Conservation (phyloP, 2,888 invertebrate genomes). For the Hydrotaea diabolus region DNA sequence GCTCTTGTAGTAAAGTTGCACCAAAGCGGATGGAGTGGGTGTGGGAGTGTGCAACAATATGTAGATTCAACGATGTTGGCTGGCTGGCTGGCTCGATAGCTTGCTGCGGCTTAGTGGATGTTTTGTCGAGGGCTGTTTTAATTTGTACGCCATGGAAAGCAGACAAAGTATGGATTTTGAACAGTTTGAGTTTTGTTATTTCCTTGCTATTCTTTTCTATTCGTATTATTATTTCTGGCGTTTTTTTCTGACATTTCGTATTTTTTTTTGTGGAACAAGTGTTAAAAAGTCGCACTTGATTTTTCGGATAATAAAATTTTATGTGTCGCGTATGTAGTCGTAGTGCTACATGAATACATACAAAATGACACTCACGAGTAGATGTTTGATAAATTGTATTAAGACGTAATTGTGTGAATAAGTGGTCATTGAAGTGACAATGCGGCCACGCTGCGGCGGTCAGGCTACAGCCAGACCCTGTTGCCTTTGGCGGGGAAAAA, state of each 20-base stretch:
- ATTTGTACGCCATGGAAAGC: constrained; percentile 8
- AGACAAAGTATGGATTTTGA: constrained; percentile 11
- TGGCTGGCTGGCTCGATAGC: neutral
- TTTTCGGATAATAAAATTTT: constrained; percentile 19
- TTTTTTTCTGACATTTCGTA: neutral
- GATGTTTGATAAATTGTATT: constrained; percentile 27
- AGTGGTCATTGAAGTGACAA: constrained; percentile 26
- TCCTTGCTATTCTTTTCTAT: constrained; percentile 16
- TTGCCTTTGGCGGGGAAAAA: neutral
- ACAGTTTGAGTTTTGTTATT: constrained; percentile 2
- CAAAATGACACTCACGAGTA: neutral
- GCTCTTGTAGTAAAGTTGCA: neutral
- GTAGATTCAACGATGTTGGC: no score
- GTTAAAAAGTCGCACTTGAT: constrained; percentile 32
- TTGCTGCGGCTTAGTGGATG: neutral
- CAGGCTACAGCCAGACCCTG: no score
- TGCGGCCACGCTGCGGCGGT: neutral
- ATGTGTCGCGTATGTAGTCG: neutral
- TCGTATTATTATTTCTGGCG: constrained; percentile 5
- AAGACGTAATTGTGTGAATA: constrained; percentile 34
- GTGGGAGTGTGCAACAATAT: constrained; percentile 18
- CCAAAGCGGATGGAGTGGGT: constrained; percentile 10
- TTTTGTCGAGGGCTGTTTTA: neutral
- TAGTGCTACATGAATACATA: neutral
- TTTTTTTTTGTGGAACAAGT: constrained; percentile 9